Evolutionary conservation across 2,113 vertebrate genomes (phyloP), one percentile per base, ranked within the genome.

Genomic region (Pedetes capensis): DNA sequence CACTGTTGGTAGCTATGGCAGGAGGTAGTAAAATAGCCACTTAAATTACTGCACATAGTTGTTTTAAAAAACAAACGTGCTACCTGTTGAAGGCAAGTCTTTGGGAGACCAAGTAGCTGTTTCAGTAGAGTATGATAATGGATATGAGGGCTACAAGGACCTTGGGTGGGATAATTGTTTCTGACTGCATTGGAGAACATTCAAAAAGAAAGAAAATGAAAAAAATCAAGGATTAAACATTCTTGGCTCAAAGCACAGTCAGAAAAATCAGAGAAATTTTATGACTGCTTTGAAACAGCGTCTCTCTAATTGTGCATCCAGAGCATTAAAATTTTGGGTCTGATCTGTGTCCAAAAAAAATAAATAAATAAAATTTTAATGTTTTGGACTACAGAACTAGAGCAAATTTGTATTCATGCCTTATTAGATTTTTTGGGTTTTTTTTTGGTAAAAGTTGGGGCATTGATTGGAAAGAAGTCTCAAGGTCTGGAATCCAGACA

Each of bases 231-330:
- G 71, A 29, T 13, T 63, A 95, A 84, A 17, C n/a, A n/a, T 53
- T 92, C 37, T 95, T 89, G 79, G 78, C 37, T 83, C 32, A 80
- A 57, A 64, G n/a, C 16, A 55, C 37, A 68, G 86, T 84, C 37
- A 42, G 34, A 93, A 86, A n/a, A 86, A 59, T 29, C 42, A 44
- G 42, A 90, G 16, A 59, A 29, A 12, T 93, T 95, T 95, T 74
- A 81, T 89, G 47, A 80, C 25, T 80, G 39, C 25, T 23, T 57
- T 81, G 44, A 89, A 89, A 49, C 47, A 87, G 17, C 0, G 13
- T 88, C 64, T 87, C 55, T 89, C 25, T 79, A 68, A 55, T 89
- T 68, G 5, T 89, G 14, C 20, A 51, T 22, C 39, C 25, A 55
- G 20, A 68, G 34, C 63, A 85, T 85, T n/a, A 53, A 55, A 89